phyloP scores from a whole-genome alignment of 2,888 invertebrate species.

The Drosophila algonquin region DNA sequence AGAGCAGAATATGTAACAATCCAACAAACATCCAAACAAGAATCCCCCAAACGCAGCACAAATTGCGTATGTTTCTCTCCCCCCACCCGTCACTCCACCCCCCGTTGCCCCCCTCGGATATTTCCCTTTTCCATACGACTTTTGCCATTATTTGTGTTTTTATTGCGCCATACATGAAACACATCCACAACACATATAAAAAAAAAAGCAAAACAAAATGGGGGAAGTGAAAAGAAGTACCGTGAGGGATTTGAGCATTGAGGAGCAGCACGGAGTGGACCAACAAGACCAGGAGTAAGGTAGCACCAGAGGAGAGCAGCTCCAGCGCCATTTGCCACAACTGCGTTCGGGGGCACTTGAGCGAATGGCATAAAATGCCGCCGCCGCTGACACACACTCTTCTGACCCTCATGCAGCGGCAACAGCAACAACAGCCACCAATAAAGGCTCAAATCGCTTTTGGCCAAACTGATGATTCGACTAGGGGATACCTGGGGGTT shows the following conservation, averaged over 20 bases:
- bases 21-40: slow-evolving; percentile 43
- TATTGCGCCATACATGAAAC: slow-evolving; percentile 73
- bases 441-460: slow-evolving; percentile 1
- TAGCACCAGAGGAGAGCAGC: slow-evolving; percentile 30
- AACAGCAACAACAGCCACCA: slow-evolving; percentile 48
- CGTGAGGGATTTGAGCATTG: background rate
- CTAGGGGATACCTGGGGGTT: background rate
- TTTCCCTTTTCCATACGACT: slow-evolving; percentile 45
- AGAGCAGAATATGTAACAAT: slow-evolving; percentile 53
- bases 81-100: slow-evolving; percentile 13
- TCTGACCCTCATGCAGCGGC: background rate
- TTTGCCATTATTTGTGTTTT: slow-evolving; percentile 75
- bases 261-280: background rate
- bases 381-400: slow-evolving; percentile 23
- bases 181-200: slow-evolving; percentile 69
- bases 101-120: slow-evolving; percentile 3
- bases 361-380: slow-evolving; percentile 46
- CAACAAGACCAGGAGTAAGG: slow-evolving; percentile 16
- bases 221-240: background rate
- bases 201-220: slow-evolving; percentile 8
- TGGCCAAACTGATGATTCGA: slow-evolving; percentile 6
- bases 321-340: slow-evolving; percentile 68
- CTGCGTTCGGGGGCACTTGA: slow-evolving; percentile 71
- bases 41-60: slow-evolving; percentile 68
- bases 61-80: slow-evolving; percentile 68